A percentile compares a stretch with the other conserved stretches of the same genome.
Conservation (phyloP, 2,797 vertebrate species). For the Perodicticus potto region DNA sequence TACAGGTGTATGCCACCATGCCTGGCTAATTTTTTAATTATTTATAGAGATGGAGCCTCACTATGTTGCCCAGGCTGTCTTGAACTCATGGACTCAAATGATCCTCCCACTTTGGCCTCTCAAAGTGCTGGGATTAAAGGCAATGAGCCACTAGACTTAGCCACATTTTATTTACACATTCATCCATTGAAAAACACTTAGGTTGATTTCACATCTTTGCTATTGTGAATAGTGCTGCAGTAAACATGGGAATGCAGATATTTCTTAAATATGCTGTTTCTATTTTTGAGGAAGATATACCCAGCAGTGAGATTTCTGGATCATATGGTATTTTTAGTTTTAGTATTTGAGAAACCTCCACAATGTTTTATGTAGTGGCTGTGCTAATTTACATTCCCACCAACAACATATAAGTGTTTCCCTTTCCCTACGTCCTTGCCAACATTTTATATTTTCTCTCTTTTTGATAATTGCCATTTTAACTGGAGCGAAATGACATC, state of each 20-base stretch:
- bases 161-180: neutral
- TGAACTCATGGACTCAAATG: neutral
- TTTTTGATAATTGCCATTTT: neutral
- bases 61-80: neutral
- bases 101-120: neutral
- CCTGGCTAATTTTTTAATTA: neutral
- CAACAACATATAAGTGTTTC: neutral
- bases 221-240: neutral
- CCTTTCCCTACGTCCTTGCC: neutral
- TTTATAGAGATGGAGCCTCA: neutral
- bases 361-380: neutral
- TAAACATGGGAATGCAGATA: neutral
- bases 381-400: neutral
- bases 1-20: neutral
- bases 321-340: neutral
- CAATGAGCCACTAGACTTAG: neutral
- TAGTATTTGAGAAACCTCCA: neutral
- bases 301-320: neutral
- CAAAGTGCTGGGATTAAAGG: neutral
- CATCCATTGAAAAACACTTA: neutral
- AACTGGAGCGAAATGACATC: neutral
- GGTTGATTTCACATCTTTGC: neutral
- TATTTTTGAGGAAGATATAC: neutral
- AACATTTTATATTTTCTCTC: neutral
- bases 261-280: neutral